Evolutionary conservation across 2,113 vertebrate species (phyloP), one percentile per base, ranked within the genome.

Genomic region (Myiozetetes cayanensis): DNA sequence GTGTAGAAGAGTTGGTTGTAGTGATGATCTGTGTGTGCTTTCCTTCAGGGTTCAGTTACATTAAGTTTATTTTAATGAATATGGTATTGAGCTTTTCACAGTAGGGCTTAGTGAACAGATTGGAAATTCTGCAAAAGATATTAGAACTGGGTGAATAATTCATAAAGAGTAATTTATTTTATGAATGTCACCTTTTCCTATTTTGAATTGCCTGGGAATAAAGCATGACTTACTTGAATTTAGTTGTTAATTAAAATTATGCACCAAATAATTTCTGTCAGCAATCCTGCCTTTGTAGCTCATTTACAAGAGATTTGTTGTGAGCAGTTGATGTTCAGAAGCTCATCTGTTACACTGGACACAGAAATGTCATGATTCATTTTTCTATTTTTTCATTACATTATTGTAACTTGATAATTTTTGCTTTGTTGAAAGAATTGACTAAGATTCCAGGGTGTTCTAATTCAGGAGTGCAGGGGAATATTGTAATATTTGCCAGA

Each of bases 131-230:
- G 73, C 74, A 91, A 78, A 91, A 92, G 52, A 37, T 87, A 91
- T 78, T 94, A 87, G 90, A 90, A 72, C 74, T 75, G 37, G 58
- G 92, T 93, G 92, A 96, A 96, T 96, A 96, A 96, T 96, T 96
- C 85, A 95, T 93, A 93, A 74, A 84, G 73, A 90, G 65, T 81
- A 85, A 93, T 94, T 90, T 86, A 65, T 95, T 90, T 95, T 89
- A 89, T 78, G 90, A 78, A 84, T 93, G 90, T 94, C 92, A 95
- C 83, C 79, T 90, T 91, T 85, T 91, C 73, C 72, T 96, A 2
- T 78, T 96, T 94, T 92, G 90, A 87, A 68, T 93, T 95, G 68
- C 66, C 76, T 75, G 61, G 56, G 65, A 92, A 90, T 89, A 89
- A 86, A 84, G 20, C 30, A 55, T 68, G 44, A 53, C 56, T 90